Base-by-base conservation (phyloP, 2,888 invertebrate species). In the Lymantria dispar region DNA sequence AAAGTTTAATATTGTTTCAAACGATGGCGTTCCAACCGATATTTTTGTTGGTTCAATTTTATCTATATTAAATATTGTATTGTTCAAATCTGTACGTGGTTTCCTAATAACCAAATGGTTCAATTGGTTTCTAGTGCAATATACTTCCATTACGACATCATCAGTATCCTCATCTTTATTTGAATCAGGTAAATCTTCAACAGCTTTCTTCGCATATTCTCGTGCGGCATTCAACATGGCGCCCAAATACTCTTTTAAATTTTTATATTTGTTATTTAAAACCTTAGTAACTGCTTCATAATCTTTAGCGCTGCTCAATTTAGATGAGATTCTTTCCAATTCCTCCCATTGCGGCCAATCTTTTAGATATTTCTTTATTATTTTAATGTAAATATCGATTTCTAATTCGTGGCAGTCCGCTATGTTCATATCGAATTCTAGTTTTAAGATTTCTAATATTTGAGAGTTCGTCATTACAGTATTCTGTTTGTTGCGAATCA, bases 321-420 rank as follows among this genome's bases (percentile, higher is more conserved):
- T 64, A 0, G 54, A 57, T 10, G 67, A 54, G 0, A 70, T 57
- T 1, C 58, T 57, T 39, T 87, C 86, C 12, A 89, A 76, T 0
- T 76, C 75, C 13, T 87, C 83, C 89, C 89, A 89, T 11, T 79
- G 73, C 0, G 89, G 87, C 89, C 89, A 89, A 43, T 83, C 79
- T 64, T 87, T 87, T 0, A 89, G 54, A 49, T 74, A 88, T 47
- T 80, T 85, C 48, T 89, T 89, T 10, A 87, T 71, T 0, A 87
- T 68, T 12, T 78, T 82, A 8, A 89, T 56, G 42, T 83, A 87
- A 13, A 87, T 80, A 0, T 87, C 83, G 0, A 80, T 62, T 66
- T 85, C 83, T 0, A 89, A 45, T 0, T 74, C 74, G 1, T 84
- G 84, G 0, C 78, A 54, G 0, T 64, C 54, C 0, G 58, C 43